Base-by-base conservation (phyloP, 2,888 invertebrate genomes). In the Baccha elongata region DNA sequence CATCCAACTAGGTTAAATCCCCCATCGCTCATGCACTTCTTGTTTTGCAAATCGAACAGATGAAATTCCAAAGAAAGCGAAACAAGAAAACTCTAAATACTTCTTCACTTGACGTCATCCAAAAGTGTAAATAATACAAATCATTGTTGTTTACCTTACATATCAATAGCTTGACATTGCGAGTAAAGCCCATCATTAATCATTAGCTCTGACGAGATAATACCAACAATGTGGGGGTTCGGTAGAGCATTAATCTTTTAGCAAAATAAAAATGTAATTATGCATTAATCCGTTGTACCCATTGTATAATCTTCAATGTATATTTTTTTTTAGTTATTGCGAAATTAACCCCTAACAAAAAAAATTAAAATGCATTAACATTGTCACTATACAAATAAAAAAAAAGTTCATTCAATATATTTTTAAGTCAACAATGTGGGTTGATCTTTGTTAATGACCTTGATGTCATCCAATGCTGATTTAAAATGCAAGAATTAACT, bases 381-480 rank as follows among this genome's bases (percentile, higher is more conserved):
- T 26, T 29, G 42, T 17, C 17, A 37, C 1, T 55, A 26, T 32
- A 13, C 21, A 55, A 40, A 19, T 53, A 35, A 23, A 21, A 29
- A n/a, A 17, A 26, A 29, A 17, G n/a, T 44, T 40, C 15, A 37
- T 3, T 15, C 29, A 35, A 15, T 10, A 35, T 2, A 4, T 40
- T 8, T 53, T 23, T 32, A 35, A 53, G 48, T 50, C 37, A 23
- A 42, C 52, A 67, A 81, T 76, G 76, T 76, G 81, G 76, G 81
- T 76, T 81, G 76, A 76, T 81, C 60, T 65, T 76, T 65, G 71
- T 71, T 62, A 71, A 72, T 76, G 81, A 81, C 81, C 81, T 81
- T 81, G 71, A 76, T 81, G n/a, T 81, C 60, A 60, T 60, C n/a
- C 71, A 76, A 76, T 76, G 81, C 44, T 67, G 71, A 71, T 81